Evolutionary conservation across 2,888 invertebrate genomes (phyloP), one percentile per base, ranked within the genome.

Genomic region (Notodonta dromedarius): DNA sequence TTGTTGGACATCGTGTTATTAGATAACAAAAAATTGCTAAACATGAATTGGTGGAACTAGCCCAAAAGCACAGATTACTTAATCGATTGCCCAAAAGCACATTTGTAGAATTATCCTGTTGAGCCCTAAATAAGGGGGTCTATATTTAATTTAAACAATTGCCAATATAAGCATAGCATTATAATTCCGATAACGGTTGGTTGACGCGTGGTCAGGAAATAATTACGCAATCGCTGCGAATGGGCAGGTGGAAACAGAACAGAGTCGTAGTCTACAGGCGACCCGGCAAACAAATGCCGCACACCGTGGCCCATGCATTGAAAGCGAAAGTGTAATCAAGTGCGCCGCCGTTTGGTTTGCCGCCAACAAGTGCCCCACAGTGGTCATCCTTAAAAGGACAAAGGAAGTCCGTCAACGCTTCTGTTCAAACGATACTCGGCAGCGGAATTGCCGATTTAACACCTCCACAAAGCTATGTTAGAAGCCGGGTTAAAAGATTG

Each of bases 251-350:
- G 12, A 24, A 24, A 24, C 24, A 24, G 24, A 24, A 9, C 42
- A 42, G 42, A 42, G 42, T 7, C 61, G 62, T 68, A 64, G 64
- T 65, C 58, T 64, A 67, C 57, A 62, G 63, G 61, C 42, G 68
- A 62, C 61, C 60, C 68, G 65, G 50, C 63, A 52, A 63, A 60
- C 60, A 61, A 63, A 69, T 64, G 66, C 69, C 65, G 74, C 67
- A 74, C 71, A 67, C 73, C 72, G 67, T 76, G 66, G 76, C 73
- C 77, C 78, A 79, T 79, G 75, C 70, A 72, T 79, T 71, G 85
- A 89, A 87, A 90, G 89, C 81, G 90, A 90, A 90, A 91, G 90
- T 88, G 89, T 82, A 80, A 86, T 87, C 84, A 80, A 86, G 83
- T 80, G 75, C 70, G 69, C 64, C 70, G 69, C 64, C 70, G 72